A percentile compares a stretch with the other conserved stretches of the same genome.
Evolutionary conservation across 2,113 vertebrate species (phyloP).

Genomic region (Callionymus lyra): DNA sequence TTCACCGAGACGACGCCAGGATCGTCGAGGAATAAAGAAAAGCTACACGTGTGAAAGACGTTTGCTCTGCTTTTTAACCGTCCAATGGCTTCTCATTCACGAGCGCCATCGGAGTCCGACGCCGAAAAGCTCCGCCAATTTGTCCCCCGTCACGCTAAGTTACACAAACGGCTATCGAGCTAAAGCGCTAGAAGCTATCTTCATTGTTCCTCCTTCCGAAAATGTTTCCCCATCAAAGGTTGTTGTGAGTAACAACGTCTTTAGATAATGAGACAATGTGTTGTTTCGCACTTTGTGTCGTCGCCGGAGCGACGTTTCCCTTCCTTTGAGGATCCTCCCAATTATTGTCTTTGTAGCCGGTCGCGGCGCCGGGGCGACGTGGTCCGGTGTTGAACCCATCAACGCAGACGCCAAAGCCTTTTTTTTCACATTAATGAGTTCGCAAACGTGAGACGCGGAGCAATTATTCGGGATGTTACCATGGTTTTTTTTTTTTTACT

Average conservation of each 20-base stretch:
- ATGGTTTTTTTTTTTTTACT: conserved; percentile 36
- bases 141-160: conserved; percentile 54
- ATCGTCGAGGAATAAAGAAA: conserved; percentile 15
- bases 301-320: no score
- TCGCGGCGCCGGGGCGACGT: conserved; percentile 6
- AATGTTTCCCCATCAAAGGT: conserved; percentile 5
- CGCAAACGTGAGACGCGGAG: conserved; percentile 34
- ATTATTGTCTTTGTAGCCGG: no score
- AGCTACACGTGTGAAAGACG: conserved; percentile 9
- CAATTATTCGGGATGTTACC: conserved; percentile 48
- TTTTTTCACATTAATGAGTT: conserved; percentile 33
- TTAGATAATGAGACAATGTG: conserved; percentile 4
- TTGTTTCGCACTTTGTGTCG: no score
- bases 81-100: conserved; percentile 28
- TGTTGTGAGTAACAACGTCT: conserved; percentile 11
- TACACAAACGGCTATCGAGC: conserved; percentile 42
- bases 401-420: conserved; percentile 4
- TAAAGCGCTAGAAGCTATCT: conserved; percentile 26
- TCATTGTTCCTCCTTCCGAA: conserved; percentile 10
- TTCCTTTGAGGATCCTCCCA: no score
- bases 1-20: conserved; percentile 9
- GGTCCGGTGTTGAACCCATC: no score
- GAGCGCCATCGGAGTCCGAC: conserved; percentile 15
- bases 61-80: conserved; percentile 19
- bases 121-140: conserved; percentile 38